Evolutionary conservation across 2,113 vertebrate species (phyloP), one percentile per base, ranked within the genome.

Genomic region (Empidonax alnorum): DNA sequence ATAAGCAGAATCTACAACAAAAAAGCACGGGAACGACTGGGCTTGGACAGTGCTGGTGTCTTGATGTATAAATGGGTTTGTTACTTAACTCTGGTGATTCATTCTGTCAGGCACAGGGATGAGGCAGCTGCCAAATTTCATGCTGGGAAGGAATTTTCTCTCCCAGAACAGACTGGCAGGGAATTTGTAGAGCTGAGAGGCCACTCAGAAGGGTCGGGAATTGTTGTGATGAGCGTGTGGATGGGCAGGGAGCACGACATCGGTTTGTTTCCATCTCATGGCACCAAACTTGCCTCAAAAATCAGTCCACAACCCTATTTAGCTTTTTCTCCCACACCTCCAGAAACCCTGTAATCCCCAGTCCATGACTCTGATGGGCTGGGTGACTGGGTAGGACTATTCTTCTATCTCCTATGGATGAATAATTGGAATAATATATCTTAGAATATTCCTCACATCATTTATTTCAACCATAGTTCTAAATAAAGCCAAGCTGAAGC

Each of bases 51-150:
- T 67, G 69, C 86, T 88, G 63, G 69, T 30, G 35, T 89, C 88
- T 92, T 75, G 80, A 86, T 95, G 71, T 16, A 90, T 92, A 96
- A 96, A 96, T 87, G 95, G 89, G 84, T 90, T 97, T 77, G 89
- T 96, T 96, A 97, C 93, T 96, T 96, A 96, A 96, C 93, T 87
- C 88, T 90, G 89, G 84, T 97, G 97, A 97, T 95, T 97, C 96
- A 97, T 91, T 73, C 94, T 86, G 84, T 81, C 92, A 96, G 80
- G 94, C 83, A 94, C 61, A 90, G 71, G 87, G 68, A 96, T 74
- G 71, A 95, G 74, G 39, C 91, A 95, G 90, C 88, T 96, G 96
- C 85, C 88, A 92, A 44, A 78, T 96, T 47, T 76, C 52, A 68
- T 75, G 83, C 37, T 81, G 66, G 73, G 67, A 94, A 93, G 75